Evolutionary conservation across 2,113 vertebrate species (phyloP), one percentile per base, ranked within the genome.

Genomic region (Epinephelus fuscoguttatus): DNA sequence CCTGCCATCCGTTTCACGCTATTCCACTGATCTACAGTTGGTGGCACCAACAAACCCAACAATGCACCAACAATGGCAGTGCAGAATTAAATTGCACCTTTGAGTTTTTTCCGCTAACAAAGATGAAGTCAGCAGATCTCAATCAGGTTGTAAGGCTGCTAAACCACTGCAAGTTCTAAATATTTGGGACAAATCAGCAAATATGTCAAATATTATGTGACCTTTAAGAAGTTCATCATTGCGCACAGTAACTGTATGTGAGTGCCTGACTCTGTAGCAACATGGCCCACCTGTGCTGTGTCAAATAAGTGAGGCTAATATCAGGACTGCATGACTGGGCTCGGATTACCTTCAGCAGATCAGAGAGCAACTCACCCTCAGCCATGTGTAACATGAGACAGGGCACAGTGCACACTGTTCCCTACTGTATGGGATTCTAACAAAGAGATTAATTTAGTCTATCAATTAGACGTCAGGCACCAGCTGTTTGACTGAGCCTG

Each of bases 281-380:
- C 45, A 42, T 40, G 64, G 60, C 75, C 74, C 84, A 88, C 84
- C 91, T 91, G 88, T 85, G 79, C 67, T 53, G 63, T 70, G 78
- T 84, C 69, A 84, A 86, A 78, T 70, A 62, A 75, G 82, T 23
- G 40, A 75, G 52, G 68, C 84, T 82, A 75, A 83, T 85, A 72
- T 86, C 83, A 80, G 84, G 68, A 42, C 47, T 64, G 30, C 17
- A 25, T 0, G 2, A 33, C 61, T 76, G 70, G 56, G 52, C 59
- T 94, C 82, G 69, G 23, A 77, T 92, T 83, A 61, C 89, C 27
- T 70, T 64, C 33, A 59, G 45, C 61, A 75, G 81, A 88, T 80
- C 81, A 84, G 69, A 88, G 61, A 71, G 78, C 76, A 87, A 14
- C 66, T 78, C 80, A 47, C 45, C 64, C 75, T 91, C 55, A 61